Conservation (phyloP, 2,113 vertebrate species). For the Dipodomys spectabilis region DNA sequence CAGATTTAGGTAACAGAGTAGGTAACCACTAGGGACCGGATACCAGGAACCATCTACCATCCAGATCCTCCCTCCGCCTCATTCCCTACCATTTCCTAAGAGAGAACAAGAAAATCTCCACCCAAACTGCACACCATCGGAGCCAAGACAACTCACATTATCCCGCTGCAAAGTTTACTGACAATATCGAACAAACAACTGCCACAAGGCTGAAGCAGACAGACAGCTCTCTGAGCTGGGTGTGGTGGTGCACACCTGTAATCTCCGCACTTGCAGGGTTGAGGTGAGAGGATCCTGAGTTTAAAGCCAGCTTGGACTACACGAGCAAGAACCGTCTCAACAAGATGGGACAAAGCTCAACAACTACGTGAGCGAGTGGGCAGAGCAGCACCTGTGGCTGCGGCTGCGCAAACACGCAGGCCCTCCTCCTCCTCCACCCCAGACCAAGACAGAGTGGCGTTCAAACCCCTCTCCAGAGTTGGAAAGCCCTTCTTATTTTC, state of each 20-base stretch:
- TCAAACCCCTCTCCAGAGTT: constrained; percentile 70
- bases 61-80: too few species aligned
- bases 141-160: not conserved
- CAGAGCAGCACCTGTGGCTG: not conserved
- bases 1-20: not conserved
- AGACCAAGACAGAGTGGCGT: constrained; percentile 77
- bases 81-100: not conserved
- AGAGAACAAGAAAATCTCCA: not conserved
- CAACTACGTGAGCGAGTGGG: not conserved
- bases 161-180: not conserved
- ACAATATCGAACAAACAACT: not conserved
- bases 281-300: not conserved
- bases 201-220: not conserved
- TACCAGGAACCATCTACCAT: not conserved
- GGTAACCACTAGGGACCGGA: not conserved
- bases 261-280: not conserved
- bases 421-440: constrained; percentile 49
- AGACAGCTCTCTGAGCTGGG: not conserved
- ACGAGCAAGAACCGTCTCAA: not conserved
- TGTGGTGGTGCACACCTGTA: not conserved
- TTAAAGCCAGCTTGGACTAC: not conserved
- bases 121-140: not conserved
- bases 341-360: not conserved
- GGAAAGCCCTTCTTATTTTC: constrained; percentile 82
- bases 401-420: not conserved